Percentiles rank a stretch among this genome's conserved stretches.
These are phyloP conservation scores for Phaonia tiefii DNA, from an alignment of 2,888 invertebrate genomes.

Conservation along the genomic window DNA sequence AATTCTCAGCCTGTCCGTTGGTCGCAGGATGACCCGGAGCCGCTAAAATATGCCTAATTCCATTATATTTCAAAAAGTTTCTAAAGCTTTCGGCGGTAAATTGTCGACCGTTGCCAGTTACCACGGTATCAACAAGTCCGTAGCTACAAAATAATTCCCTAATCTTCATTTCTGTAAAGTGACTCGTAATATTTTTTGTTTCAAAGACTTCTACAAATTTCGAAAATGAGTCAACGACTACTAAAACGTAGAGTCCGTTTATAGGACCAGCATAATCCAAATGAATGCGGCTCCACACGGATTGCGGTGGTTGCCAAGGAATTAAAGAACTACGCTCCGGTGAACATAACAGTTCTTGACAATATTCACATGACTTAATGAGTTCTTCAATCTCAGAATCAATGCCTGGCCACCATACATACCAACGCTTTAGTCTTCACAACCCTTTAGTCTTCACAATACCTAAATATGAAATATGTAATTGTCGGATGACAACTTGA, in stretches of 20 bases:
- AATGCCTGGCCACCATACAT: too few relatives aligned
- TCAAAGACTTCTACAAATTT: background rate
- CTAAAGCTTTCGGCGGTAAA: too few relatives aligned
- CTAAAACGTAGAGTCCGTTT: conserved; percentile 12
- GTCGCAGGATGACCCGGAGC: too few relatives aligned
- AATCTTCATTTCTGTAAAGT: conserved; percentile 22
- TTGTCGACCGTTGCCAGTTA: too few relatives aligned
- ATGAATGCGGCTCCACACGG: conserved; percentile 54
- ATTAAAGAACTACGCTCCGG: too few relatives aligned
- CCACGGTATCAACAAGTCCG: too few relatives aligned
- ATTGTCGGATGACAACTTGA: background rate
- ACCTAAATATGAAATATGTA: conserved; percentile 57
- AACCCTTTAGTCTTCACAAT: conserved; percentile 63
- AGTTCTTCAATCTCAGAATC: too few relatives aligned
- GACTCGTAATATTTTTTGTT: conserved; percentile 40
- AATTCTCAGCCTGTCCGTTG: conserved; percentile 42
- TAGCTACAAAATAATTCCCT: conserved; percentile 44
- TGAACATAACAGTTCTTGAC: conserved; percentile 56
- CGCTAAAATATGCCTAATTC: too few relatives aligned
- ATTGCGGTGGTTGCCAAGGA: conserved; percentile 51
- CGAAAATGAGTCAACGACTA: too few relatives aligned
- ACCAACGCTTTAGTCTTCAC: too few relatives aligned
- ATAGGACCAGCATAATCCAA: conserved; percentile 44
- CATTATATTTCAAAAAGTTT: too few relatives aligned
- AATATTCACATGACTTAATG: too few relatives aligned